A percentile compares a stretch with the other conserved stretches of the same genome.
phyloP scores from a whole-genome alignment of 92 coral and sea anemone species.

The Palythoa caribaeorum region DNA sequence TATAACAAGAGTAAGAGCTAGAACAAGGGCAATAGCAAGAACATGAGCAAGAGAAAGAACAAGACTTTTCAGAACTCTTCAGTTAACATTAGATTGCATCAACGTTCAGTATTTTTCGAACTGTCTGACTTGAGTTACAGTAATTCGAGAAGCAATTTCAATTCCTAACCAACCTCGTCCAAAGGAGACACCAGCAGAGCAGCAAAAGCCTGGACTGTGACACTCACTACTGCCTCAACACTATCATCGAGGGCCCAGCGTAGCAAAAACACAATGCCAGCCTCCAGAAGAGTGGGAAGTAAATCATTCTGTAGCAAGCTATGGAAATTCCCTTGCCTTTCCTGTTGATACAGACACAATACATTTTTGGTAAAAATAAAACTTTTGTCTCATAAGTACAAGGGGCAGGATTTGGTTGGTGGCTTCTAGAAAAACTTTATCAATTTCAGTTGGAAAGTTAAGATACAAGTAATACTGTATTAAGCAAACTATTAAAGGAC shows the following conservation, averaged over 20 bases:
- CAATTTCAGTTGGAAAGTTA: too few relatives aligned
- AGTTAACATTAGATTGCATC: not conserved
- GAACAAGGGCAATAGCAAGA: not conserved
- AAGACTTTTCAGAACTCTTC: not conserved
- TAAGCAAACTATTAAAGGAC: too few relatives aligned
- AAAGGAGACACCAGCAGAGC: constrained; percentile 74
- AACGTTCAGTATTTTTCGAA: not conserved
- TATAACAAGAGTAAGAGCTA: not conserved
- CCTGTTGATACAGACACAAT: constrained; percentile 57
- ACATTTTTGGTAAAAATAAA: not conserved
- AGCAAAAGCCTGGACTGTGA: constrained; percentile 83
- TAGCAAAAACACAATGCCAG: constrained; percentile 89
- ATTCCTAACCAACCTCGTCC: constrained; percentile 73
- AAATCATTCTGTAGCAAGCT: constrained; percentile 66
- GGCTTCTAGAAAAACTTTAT: too few relatives aligned
- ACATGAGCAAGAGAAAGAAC: not conserved
- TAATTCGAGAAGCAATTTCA: not conserved
- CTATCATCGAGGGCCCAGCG: constrained; percentile 97
- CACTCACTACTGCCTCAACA: constrained; percentile 85
- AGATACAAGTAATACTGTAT: too few relatives aligned
- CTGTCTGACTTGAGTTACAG: not conserved
- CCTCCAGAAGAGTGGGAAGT: constrained; percentile 80
- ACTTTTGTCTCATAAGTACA: not conserved
- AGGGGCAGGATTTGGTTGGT: not conserved
- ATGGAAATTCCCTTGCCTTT: constrained; percentile 71